Percentiles rank a stretch among this genome's conserved stretches.
phyloP scores from a whole-genome alignment of 2,888 invertebrate genomes.

The Kuschelorhynchus macadamiae region DNA sequence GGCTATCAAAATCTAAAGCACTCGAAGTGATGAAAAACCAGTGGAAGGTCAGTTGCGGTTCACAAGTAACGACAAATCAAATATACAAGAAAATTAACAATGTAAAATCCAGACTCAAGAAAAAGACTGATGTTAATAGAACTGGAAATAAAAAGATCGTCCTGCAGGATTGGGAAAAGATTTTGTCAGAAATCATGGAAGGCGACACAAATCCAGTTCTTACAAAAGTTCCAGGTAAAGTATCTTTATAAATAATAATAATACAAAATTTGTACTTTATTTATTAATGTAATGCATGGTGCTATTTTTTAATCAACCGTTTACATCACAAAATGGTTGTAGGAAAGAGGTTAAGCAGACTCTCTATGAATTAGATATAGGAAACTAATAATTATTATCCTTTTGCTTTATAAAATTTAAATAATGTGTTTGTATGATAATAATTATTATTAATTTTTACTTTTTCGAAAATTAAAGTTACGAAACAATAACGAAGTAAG shows the following conservation, averaged over 20 bases:
- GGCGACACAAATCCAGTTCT: slow-evolving; percentile 37
- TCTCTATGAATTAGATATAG: too few relatives aligned
- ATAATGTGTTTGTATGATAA: too few relatives aligned
- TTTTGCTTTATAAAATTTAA: too few relatives aligned
- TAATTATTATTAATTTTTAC: too few relatives aligned
- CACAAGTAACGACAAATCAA: slow-evolving; percentile 41
- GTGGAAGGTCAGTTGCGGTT: slow-evolving; percentile 40
- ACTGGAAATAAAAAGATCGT: slow-evolving; percentile 44
- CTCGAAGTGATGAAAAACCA: slow-evolving; percentile 29
- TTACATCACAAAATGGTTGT: too few relatives aligned
- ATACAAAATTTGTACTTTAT: neutral
- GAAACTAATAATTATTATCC: too few relatives aligned
- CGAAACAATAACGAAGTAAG: too few relatives aligned
- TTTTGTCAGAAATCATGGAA: slow-evolving; percentile 35
- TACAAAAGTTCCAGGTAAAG: slow-evolving; percentile 36
- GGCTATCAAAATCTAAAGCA: slow-evolving; percentile 29
- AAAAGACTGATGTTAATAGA: slow-evolving; percentile 42
- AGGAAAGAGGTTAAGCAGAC: too few relatives aligned
- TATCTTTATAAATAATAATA: neutral
- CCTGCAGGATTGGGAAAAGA: slow-evolving; percentile 39
- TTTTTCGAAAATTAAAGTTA: too few relatives aligned
- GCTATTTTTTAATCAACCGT: neutral
- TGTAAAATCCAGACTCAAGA: slow-evolving; percentile 42
- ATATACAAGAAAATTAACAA: slow-evolving; percentile 45
- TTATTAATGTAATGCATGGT: neutral